These are phyloP conservation scores for Dasysyrphus albostriatus DNA, from an alignment of 2,888 invertebrate genomes.

Conservation along the genomic window DNA sequence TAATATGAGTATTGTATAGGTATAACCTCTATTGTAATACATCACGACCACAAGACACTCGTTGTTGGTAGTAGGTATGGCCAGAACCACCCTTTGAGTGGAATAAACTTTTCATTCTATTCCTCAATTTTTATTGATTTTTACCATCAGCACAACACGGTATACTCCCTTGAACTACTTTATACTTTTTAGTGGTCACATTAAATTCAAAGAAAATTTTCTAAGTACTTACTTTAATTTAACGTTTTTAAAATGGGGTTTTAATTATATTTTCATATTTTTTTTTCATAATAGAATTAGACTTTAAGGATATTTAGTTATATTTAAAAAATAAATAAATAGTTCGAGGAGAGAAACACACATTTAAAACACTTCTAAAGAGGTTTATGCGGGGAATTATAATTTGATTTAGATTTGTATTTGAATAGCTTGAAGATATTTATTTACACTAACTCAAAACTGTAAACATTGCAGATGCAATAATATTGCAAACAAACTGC, in stretches of 20 bases:
- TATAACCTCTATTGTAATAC: constrained; percentile 10
- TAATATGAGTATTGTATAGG: neutral
- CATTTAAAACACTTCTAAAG: neutral
- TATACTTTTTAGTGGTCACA: constrained; percentile 10
- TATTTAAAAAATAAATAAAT: too few relatives aligned
- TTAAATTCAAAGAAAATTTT: neutral
- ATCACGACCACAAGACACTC: constrained; percentile 4
- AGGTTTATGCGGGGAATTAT: neutral
- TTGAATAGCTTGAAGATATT: neutral
- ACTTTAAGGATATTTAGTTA: too few relatives aligned
- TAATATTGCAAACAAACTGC: constrained; percentile 13
- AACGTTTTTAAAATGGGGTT: too few relatives aligned
- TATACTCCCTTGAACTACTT: constrained; percentile 14
- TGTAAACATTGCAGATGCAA: constrained; percentile 10
- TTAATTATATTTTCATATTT: too few relatives aligned
- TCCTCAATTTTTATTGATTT: constrained; percentile 58
- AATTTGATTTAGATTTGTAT: neutral
- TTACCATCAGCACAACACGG: constrained; percentile 7
- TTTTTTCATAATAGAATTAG: too few relatives aligned
- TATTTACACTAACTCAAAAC: neutral
- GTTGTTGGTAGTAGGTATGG: neutral
- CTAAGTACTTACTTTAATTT: neutral
- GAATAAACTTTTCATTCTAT: constrained; percentile 32
- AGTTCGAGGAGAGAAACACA: too few relatives aligned
- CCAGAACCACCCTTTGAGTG: constrained; percentile 1